phyloP scores from a whole-genome alignment of 2,888 invertebrate species.

The Allophyes oxyacanthae region DNA sequence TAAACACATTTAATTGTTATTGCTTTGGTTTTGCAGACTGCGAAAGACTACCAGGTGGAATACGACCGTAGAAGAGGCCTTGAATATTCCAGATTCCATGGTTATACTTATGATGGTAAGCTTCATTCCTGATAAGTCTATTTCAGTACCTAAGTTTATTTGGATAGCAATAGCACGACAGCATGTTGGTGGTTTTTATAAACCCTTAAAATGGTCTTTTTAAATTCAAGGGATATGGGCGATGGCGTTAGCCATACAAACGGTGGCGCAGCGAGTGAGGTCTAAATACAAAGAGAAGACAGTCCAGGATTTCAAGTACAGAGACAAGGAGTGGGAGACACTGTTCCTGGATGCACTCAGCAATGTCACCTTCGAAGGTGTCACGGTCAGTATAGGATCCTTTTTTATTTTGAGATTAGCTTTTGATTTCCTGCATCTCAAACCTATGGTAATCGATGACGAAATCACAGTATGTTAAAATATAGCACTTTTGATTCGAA shows the following conservation, averaged over 20 bases:
- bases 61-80: conserved; percentile 94
- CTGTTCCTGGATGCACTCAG: conserved; percentile 96
- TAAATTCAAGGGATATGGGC: conserved; percentile 94
- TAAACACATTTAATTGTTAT: neutral
- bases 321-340: conserved; percentile 96
- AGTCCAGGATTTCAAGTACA: conserved; percentile 94
- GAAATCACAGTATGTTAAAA: too few species aligned
- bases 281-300: conserved; percentile 93
- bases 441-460: too few species aligned
- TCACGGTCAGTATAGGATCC: conserved; percentile 89
- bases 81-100: conserved; percentile 98
- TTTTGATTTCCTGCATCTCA: too few species aligned
- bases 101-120: conserved; percentile 98
- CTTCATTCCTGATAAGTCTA: neutral
- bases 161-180: too few species aligned
- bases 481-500: too few species aligned
- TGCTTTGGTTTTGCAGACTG: conserved; percentile 91
- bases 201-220: too few species aligned
- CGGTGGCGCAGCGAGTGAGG: conserved; percentile 93
- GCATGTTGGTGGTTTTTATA: too few species aligned
- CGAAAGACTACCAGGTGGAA: conserved; percentile 95
- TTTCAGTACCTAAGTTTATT: too few species aligned
- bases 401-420: too few species aligned
- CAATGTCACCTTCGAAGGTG: conserved; percentile 98
- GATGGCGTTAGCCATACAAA: conserved; percentile 97